These are phyloP conservation scores for Pentamera pediparva DNA, from an alignment of 53 echinoderm and acorn worm genomes.

Conservation along the genomic window DNA sequence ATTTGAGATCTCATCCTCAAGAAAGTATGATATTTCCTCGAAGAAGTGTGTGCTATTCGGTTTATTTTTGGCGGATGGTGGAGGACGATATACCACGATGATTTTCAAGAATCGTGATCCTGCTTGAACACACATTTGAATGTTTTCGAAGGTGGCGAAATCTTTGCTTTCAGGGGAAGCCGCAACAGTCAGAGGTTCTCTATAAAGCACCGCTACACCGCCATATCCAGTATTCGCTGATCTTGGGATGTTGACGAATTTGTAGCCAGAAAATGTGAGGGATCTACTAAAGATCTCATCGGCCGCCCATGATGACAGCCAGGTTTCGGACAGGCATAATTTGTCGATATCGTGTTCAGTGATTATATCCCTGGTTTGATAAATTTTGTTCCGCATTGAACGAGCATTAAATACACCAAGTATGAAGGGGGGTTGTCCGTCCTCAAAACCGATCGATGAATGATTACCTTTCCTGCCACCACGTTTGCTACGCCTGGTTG, in stretches of 20 bases:
- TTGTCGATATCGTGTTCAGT: not conserved
- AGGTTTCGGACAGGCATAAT: not conserved
- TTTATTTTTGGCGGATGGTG: not conserved
- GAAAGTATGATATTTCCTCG: not conserved
- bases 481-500: too few species aligned
- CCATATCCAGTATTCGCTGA: not conserved
- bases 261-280: not conserved
- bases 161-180: not conserved
- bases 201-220: not conserved
- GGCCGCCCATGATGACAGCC: not conserved
- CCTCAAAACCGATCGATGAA: too few species aligned
- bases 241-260: not conserved
- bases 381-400: too few species aligned
- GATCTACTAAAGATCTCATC: not conserved
- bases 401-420: too few species aligned
- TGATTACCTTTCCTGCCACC: too few species aligned
- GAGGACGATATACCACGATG: not conserved
- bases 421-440: too few species aligned
- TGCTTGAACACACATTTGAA: not conserved
- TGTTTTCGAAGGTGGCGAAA: not conserved
- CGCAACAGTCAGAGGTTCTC: not conserved
- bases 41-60: not conserved
- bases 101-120: not conserved
- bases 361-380: not conserved
- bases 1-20: not conserved